phyloP scores from a whole-genome alignment of 2,113 vertebrate species.

The Grallaria varia region DNA sequence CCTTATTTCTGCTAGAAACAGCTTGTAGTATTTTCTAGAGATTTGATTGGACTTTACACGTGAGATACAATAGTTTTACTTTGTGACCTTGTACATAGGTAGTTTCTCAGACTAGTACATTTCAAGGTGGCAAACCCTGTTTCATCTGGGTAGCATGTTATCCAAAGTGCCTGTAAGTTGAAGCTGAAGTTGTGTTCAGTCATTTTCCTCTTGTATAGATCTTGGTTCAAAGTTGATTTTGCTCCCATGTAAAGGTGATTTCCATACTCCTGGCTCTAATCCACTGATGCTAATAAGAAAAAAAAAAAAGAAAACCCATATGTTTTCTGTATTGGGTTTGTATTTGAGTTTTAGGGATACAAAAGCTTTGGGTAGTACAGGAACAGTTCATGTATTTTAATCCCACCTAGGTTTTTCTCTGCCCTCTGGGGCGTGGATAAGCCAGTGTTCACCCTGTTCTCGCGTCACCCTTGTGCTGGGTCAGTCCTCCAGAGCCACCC shows the following conservation, averaged over 20 bases:
- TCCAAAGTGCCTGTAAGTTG: neutral
- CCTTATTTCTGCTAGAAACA: neutral
- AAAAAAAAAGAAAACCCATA: neutral
- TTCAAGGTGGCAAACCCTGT: neutral
- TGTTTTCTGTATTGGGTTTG: neutral
- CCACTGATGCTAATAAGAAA: neutral
- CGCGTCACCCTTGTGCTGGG: accelerated
- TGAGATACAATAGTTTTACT: neutral
- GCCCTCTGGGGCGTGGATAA: neutral
- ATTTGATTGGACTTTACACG: neutral
- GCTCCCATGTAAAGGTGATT: neutral
- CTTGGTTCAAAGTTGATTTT: neutral
- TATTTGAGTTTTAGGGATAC: neutral
- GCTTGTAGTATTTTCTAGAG: neutral
- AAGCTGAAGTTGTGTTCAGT: neutral
- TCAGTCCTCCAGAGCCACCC: neutral
- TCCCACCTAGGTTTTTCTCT: accelerated
- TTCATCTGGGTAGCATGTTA: neutral
- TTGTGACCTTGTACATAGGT: accelerated
- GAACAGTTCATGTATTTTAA: neutral
- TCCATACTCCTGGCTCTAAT: neutral
- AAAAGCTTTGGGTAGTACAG: neutral
- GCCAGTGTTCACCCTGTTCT: neutral
- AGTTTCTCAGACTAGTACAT: neutral
- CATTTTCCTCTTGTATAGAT: neutral